A percentile compares a stretch with the other conserved stretches of the same genome.
phyloP scores from a whole-genome alignment of 1,140 invertebrate species.

The Neoseiulus cucumeris region DNA sequence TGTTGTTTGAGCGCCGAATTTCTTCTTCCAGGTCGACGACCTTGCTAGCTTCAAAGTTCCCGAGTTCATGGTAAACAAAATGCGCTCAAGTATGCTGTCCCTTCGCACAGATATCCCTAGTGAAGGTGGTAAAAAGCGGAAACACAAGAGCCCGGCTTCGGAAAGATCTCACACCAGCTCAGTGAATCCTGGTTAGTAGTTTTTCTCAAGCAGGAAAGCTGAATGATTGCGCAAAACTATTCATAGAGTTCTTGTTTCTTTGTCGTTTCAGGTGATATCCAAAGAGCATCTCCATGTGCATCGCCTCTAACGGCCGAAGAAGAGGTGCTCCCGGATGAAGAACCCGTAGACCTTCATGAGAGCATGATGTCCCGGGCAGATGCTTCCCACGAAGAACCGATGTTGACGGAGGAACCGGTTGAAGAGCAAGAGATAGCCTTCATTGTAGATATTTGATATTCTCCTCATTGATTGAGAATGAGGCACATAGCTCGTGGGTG shows the following conservation, averaged over 20 bases:
- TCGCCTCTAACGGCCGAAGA: background rate
- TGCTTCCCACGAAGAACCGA: background rate
- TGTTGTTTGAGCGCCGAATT: background rate
- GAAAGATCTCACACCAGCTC: slow-evolving; percentile 1
- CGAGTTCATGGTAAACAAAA: slow-evolving; percentile 9
- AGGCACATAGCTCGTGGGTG: too few species aligned
- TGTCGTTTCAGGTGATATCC: too few species aligned
- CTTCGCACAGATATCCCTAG: background rate
- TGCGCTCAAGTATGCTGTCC: background rate
- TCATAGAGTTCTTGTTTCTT: too few species aligned
- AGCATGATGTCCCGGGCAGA: too few species aligned
- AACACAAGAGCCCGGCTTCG: slow-evolving; percentile 4
- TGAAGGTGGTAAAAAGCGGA: background rate
- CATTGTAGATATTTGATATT: background rate
- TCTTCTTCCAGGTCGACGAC: background rate
- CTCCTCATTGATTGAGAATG: too few species aligned
- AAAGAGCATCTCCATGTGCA: background rate
- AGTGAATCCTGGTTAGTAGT: background rate
- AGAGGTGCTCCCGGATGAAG: background rate
- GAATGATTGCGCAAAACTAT: too few species aligned
- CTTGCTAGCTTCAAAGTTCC: background rate
- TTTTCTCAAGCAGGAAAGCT: too few species aligned
- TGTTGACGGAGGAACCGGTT: background rate
- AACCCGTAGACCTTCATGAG: background rate
- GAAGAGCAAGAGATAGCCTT: slow-evolving; percentile 2